Percentiles rank a stretch among this genome's conserved stretches.
These are phyloP conservation scores for Melieria crassipennis DNA, from an alignment of 2,888 invertebrate species.

Conservation along the genomic window DNA sequence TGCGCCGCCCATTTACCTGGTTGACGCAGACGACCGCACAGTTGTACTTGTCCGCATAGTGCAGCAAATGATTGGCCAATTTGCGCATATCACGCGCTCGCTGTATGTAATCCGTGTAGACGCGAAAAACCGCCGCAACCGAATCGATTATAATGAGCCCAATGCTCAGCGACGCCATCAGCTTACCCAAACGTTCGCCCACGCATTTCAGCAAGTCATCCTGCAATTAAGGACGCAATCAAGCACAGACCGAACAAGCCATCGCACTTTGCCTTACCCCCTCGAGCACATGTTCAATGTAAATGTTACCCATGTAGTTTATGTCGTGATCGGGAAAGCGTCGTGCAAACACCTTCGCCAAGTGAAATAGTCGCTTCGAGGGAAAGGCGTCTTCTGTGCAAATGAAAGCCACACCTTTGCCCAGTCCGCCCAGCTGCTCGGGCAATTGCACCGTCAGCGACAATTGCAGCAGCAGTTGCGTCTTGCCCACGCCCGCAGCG, in stretches of 20 bases:
- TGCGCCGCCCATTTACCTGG: constrained; percentile 69
- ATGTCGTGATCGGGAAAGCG: constrained; percentile 56
- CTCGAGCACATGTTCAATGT: constrained; percentile 74
- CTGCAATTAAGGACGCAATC: constrained; percentile 58
- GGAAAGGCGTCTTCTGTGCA: constrained; percentile 80
- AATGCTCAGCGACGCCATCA: constrained; percentile 68
- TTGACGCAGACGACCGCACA: constrained; percentile 76
- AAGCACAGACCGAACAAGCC: not conserved
- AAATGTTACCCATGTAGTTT: constrained; percentile 71
- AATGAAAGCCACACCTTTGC: constrained; percentile 73
- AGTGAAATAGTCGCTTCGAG: constrained; percentile 73
- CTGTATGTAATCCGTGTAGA: constrained; percentile 65
- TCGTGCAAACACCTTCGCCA: constrained; percentile 63
- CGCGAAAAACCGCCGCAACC: constrained; percentile 76
- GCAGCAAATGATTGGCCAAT: constrained; percentile 70
- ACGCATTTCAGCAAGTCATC: constrained; percentile 70
- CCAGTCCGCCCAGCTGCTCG: constrained; percentile 67
- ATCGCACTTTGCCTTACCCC: constrained; percentile 50
- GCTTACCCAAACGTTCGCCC: constrained; percentile 67
- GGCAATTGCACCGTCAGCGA: constrained; percentile 74
- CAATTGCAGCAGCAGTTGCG: constrained; percentile 78
- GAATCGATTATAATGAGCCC: constrained; percentile 78
- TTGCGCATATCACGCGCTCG: constrained; percentile 70
- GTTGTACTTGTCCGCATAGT: constrained; percentile 68
- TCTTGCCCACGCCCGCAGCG: constrained; percentile 78